Percentiles rank a stretch among this genome's conserved stretches.
phyloP scores from a whole-genome alignment of 92 coral and sea anemone species.

The Bergia sp. region DNA sequence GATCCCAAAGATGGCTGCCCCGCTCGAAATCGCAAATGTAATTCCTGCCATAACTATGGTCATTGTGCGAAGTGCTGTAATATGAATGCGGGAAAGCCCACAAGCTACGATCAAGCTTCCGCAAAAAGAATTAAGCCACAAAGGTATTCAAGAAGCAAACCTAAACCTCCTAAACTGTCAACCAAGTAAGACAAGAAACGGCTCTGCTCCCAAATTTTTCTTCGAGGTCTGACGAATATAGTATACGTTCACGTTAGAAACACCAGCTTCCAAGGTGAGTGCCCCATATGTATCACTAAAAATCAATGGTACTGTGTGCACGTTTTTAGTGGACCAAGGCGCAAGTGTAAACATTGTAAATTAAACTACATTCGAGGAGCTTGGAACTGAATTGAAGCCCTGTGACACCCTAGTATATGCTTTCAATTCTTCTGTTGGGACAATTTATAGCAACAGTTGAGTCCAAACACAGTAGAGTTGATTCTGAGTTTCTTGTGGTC shows the following conservation, averaged over 20 bases:
- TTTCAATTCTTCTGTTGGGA: constrained; percentile 40
- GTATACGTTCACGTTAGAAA: constrained; percentile 37
- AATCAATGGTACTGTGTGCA: constrained; percentile 43
- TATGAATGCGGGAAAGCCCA: background rate
- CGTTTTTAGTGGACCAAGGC: constrained; percentile 53
- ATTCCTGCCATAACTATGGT: constrained; percentile 44
- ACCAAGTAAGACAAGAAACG: background rate
- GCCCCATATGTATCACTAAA: constrained; percentile 46
- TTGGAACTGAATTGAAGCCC: constrained; percentile 16
- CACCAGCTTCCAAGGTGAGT: constrained; percentile 28
- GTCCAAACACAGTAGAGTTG: constrained; percentile 35
- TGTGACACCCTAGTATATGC: constrained; percentile 51
- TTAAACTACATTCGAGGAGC: constrained; percentile 6
- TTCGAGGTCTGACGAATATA: constrained; percentile 53
- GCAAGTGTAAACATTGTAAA: constrained; percentile 58
- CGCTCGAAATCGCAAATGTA: constrained; percentile 50
- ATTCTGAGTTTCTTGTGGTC: background rate
- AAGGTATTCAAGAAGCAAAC: too few species aligned
- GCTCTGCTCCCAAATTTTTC: background rate
- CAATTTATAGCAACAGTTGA: constrained; percentile 40
- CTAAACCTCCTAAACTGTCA: background rate
- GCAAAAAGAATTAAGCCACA: too few species aligned
- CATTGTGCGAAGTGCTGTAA: constrained; percentile 41
- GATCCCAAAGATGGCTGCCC: constrained; percentile 45
- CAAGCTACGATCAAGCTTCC: background rate